A percentile compares a stretch with the other conserved stretches of the same genome.
These are phyloP conservation scores for Halcyon malimbica DNA, from an alignment of 2,113 vertebrate genomes.

Conservation along the genomic window DNA sequence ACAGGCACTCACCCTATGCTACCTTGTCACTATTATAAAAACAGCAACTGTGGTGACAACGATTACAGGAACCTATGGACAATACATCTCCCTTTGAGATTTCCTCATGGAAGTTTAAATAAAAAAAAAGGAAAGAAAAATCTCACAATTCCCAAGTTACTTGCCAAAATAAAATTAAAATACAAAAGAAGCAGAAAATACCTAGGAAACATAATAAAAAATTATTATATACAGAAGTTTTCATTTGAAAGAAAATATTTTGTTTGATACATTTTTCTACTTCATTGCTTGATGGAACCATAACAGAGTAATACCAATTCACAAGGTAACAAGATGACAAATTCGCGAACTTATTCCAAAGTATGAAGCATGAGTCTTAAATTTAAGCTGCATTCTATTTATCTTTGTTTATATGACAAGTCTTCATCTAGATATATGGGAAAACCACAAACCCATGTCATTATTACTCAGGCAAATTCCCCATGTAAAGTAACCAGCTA, in stretches of 20 bases:
- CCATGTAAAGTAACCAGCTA: not conserved
- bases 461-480: not conserved
- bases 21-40: not conserved
- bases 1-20: not conserved
- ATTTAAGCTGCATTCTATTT: not conserved
- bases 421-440: not conserved
- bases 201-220: not conserved
- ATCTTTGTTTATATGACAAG: not conserved
- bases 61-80: not conserved
- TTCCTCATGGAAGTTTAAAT: not conserved
- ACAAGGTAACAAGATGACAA: not conserved
- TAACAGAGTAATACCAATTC: not conserved
- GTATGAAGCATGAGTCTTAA: not conserved
- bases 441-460: not conserved
- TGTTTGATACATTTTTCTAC: not conserved
- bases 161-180: not conserved
- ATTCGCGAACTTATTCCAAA: not conserved
- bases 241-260: not conserved
- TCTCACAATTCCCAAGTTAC: not conserved
- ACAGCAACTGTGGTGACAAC: not conserved
- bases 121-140: no score
- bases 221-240: not conserved
- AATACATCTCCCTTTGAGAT: not conserved
- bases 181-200: not conserved
- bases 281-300: not conserved